Evolutionary conservation across 2,797 vertebrate genomes (phyloP), one percentile per base, ranked within the genome.

Genomic region (Acrossocheilus fasciatus): DNA sequence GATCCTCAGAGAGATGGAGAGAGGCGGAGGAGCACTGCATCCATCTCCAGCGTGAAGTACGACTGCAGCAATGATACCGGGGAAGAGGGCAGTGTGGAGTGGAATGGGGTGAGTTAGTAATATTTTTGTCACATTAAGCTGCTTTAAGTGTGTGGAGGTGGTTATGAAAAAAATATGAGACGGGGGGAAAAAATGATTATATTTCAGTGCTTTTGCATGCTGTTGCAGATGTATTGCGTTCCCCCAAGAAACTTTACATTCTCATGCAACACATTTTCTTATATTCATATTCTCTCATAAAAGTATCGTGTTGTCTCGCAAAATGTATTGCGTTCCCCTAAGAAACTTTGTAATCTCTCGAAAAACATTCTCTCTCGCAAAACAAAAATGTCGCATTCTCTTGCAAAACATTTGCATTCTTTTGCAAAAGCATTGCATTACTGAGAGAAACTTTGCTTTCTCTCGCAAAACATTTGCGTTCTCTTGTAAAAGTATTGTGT

Each of bases 51-150:
- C 0, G 95, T 97, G 88, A 96, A 96, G 90, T 97, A 96, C 0
- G 96, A 96, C 92, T 93, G 81, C 87, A 87, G 93, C 89, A 92
- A 91, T 86, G 95, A 96, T 72, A 92, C 95, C 89, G 95, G 95
- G 87, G 96, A 96, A 90, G 96, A 97, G 88, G 96, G 93, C 87
- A 96, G 94, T 85, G 95, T 97, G 91, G 95, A 97, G 90, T 97
- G 96, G 96, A 95, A 94, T 5, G 96, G 96, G 95, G 96, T 97
- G 93, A 96, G 96, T 94, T 15, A 45, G 4, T 70, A 57, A n/a
- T 39, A 39, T 39, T 1, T 75, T 18, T 15, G 12, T 8, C 11
- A n/a, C 30, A 10, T 52, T 14, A 39, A 57, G 20, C 20, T 39
- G 11, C 52, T 57, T 12, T 36, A 75, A 18, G 10, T 1, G 1